Evolutionary conservation across 2,888 invertebrate species (phyloP).

Genomic region (Pristionchus arcanus): DNA sequence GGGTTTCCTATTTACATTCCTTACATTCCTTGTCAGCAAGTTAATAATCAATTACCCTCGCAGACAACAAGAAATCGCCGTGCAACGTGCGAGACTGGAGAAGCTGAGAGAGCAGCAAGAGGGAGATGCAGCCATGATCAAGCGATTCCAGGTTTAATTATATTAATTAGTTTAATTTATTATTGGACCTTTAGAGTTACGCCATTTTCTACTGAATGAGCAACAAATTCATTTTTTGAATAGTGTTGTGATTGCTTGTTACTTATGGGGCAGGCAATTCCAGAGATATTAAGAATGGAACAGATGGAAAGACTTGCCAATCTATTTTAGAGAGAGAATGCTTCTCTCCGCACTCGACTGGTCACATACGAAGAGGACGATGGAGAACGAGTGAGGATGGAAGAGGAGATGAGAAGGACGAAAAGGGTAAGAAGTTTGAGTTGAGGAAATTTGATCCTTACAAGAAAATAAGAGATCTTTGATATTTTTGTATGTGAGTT

Average conservation of each 20-base stretch:
- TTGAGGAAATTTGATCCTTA: no score
- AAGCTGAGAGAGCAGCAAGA: slow-evolving; percentile 14
- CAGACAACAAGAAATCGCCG: slow-evolving; percentile 1
- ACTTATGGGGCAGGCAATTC: no score
- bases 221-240: no score
- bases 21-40: background rate
- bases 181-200: no score
- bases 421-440: slow-evolving; percentile 48
- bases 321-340: slow-evolving; percentile 63
- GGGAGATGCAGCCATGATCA: slow-evolving; percentile 21
- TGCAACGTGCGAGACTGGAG: background rate
- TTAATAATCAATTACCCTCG: background rate
- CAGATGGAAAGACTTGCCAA: background rate
- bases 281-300: no score
- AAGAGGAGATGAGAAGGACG: slow-evolving; percentile 46
- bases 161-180: background rate
- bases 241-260: no score
- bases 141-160: slow-evolving; percentile 12
- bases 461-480: no score
- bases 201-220: no score
- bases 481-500: no score
- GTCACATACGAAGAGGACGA: slow-evolving; percentile 66
- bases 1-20: background rate
- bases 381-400: slow-evolving; percentile 62
- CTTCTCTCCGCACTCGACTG: slow-evolving; percentile 64